Evolutionary conservation across 2,797 vertebrate genomes (phyloP).

Genomic region (Knipowitschia caucasica): DNA sequence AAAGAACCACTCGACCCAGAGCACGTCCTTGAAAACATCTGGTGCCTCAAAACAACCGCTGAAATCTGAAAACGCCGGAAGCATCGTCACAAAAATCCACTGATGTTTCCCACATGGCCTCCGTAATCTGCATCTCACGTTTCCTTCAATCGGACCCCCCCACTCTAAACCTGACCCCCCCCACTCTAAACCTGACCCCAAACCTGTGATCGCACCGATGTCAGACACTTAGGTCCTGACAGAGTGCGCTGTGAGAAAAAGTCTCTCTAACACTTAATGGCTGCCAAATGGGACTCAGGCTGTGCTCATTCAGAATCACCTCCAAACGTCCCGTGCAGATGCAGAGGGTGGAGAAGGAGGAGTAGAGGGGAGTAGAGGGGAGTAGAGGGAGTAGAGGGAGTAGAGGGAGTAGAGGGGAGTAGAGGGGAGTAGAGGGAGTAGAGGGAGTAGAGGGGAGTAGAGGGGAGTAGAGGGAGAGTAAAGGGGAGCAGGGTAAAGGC

Average conservation of each 20-base stretch:
- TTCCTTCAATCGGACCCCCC: conserved; percentile 68
- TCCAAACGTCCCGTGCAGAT: conserved; percentile 44
- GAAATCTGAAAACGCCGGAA: neutral
- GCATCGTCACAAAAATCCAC: conserved; percentile 54
- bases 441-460: conserved; percentile 45
- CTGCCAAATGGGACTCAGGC: conserved; percentile 75
- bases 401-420: conserved; percentile 12
- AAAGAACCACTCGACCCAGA: too few relatives aligned
- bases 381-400: conserved; percentile 57
- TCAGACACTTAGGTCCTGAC: conserved; percentile 71
- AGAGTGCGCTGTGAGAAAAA: conserved; percentile 61
- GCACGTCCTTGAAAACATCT: too few relatives aligned
- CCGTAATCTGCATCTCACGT: conserved; percentile 69
- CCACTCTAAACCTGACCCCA: too few relatives aligned
- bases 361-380: conserved; percentile 67
- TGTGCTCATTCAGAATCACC: conserved; percentile 67
- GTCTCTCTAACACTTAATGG: conserved; percentile 68
- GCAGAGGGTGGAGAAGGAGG: conserved; percentile 42
- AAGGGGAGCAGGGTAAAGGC: conserved; percentile 53
- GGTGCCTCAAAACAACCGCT: neutral
- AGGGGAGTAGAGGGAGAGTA: conserved; percentile 9
- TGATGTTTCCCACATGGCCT: conserved; percentile 78
- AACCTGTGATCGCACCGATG: conserved; percentile 74
- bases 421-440: conserved; percentile 65
- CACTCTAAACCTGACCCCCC: conserved; percentile 59